Base-by-base conservation (phyloP, 2,888 invertebrate genomes). In the Melangyna quadrimaculata region DNA sequence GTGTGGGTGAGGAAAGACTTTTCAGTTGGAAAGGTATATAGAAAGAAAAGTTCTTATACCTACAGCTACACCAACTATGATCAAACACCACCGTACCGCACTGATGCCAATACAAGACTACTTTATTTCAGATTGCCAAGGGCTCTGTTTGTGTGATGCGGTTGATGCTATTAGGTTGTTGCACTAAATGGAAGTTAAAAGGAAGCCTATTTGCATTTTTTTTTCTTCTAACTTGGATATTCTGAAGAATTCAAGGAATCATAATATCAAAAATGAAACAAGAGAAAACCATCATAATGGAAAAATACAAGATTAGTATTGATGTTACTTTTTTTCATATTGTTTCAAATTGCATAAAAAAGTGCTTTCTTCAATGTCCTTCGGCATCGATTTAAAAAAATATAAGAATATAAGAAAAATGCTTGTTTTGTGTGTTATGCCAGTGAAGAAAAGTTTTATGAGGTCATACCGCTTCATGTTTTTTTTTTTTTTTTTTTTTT, bases 91-190 rank as follows among this genome's bases (percentile, higher is more conserved):
- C 12, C 12, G 19, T 45, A 17, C 14, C 6, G 19, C 32, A 17
- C 14, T 2, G 40, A 43, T 43, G 6, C 3, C 19, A n/a, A 67
- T 32, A 51, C 8, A 37, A 65, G 14, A 65, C 19, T 24, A 22
- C 48, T 71, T 71, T 59, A 29, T 59, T 57, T 61, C 35, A 72
- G 53, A 70, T 43, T 57, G 74, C 83, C 74, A 83, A 78, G 78
- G 83, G 78, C 78, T n/a, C n/a, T 79, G 27, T 74, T 71, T 32
- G 67, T 78, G 73, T 61, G n/a, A n/a, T n/a, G n/a, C n/a, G 45
- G 29, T 65, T 65, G 45, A 19, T 43, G 73, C 17, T 77, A 9
- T 73, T 48, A 19, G 12, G 65, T 65, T 63, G 72, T 45, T 63
- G 43, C 69, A 69, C 69, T 82, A 69, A 78, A 82, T 82, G 81